phyloP scores from a whole-genome alignment of 2,797 vertebrate genomes.

The Loris lydekkerianus region DNA sequence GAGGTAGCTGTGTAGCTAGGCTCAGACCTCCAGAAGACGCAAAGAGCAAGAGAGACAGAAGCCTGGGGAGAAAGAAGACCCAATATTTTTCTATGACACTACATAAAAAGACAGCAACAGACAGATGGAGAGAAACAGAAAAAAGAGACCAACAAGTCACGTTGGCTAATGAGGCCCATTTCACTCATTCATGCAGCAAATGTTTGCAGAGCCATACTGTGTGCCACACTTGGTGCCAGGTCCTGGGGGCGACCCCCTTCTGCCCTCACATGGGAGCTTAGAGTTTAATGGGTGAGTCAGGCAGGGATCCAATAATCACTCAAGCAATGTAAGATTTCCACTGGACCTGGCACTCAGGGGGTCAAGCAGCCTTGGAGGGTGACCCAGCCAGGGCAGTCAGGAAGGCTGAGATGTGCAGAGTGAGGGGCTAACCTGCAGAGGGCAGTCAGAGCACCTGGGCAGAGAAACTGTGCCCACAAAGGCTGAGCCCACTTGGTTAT shows the following conservation, averaged over 20 bases:
- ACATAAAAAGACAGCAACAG: background rate
- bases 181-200: background rate
- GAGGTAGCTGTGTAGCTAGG: background rate
- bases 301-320: background rate
- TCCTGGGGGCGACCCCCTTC: background rate
- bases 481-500: accelerated
- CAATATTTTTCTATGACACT: background rate
- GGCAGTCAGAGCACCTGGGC: background rate
- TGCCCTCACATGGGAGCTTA: background rate
- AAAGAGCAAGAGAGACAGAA: background rate
- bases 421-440: accelerated
- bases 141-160: background rate
- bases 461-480: background rate
- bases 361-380: background rate
- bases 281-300: background rate
- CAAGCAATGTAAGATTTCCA: background rate
- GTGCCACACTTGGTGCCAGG: accelerated
- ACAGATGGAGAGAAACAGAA: background rate
- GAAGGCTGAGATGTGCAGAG: background rate
- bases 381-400: accelerated
- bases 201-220: background rate
- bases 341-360: accelerated
- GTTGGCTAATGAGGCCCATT: background rate
- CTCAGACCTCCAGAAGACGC: background rate
- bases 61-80: background rate